A percentile compares a stretch with the other conserved stretches of the same genome.
Conservation (phyloP, 2,888 invertebrate genomes). For the Volucella bombylans region DNA sequence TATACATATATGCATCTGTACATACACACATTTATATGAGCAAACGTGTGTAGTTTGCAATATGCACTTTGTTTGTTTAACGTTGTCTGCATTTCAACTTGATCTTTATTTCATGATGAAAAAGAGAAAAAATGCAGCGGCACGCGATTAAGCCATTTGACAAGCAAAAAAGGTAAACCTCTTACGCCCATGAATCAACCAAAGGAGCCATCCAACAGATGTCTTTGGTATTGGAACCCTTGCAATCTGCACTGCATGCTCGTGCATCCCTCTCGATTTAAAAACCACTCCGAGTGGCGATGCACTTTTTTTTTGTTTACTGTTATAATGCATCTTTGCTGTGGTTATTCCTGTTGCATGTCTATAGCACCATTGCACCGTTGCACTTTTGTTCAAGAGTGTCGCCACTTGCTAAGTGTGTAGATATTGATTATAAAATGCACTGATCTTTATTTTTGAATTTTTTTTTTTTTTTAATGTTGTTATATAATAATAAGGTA, state of each 20-base stretch:
- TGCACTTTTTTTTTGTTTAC: conserved; percentile 68
- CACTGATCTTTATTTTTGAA: conserved; percentile 61
- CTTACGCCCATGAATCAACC: conserved; percentile 32
- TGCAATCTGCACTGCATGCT: conserved; percentile 43
- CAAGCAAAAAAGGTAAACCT: conserved; percentile 41
- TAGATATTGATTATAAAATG: conserved; percentile 57
- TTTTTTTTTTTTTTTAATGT: neutral
- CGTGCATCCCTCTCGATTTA: conserved; percentile 31
- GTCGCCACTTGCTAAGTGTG: conserved; percentile 43
- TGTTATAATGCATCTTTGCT: conserved; percentile 69
- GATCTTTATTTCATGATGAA: too few relatives aligned
- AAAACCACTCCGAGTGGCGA: conserved; percentile 58
- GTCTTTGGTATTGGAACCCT: conserved; percentile 44
- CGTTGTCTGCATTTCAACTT: too few relatives aligned
- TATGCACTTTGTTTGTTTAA: too few relatives aligned
- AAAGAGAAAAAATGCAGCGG: conserved; percentile 27
- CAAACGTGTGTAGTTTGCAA: too few relatives aligned
- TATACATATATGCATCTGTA: too few relatives aligned
- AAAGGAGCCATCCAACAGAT: conserved; percentile 65
- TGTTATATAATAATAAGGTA: neutral
- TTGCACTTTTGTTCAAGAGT: conserved; percentile 11
- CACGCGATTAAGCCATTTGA: conserved; percentile 69
- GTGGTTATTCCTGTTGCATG: conserved; percentile 65
- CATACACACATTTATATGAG: too few relatives aligned
- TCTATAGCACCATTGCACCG: conserved; percentile 27